Base-by-base conservation (phyloP, 2,113 vertebrate genomes). In the Xerus inauris region DNA sequence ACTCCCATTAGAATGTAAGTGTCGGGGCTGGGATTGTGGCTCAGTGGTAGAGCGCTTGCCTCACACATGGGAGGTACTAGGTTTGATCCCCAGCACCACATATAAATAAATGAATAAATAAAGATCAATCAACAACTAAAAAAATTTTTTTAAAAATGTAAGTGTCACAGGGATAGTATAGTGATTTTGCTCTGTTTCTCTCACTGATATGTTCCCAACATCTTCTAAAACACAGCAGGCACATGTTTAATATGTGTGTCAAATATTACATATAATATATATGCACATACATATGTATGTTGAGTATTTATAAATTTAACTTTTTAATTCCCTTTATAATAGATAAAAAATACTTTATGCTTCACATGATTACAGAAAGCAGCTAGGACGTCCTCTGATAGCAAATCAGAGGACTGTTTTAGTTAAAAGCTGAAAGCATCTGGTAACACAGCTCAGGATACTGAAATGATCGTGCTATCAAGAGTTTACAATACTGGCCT, bases 261-360 rank as follows among this genome's bases (percentile, higher is more conserved):
- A 57, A 57, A 57, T 57, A 57, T 57, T 57, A 57, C 24, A 24
- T 8, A 22, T 57, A 73, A 40, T 32, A 35, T 17, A 35, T 42
- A 57, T 20, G 24, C 20, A 57, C 20, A 57, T 22, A 24, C 20
- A 57, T 57, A 22, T 5, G 17, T 42, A 54, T 83, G 11, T 38
- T 65, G 32, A 77, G 10, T 69, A 90, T 40, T 80, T 87, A 87
- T 14, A 79, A 69, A 64, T 64, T 24, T 47, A 73, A 87, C 6
- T n/a, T 73, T 94, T 73, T 64, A 47, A 91, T 79, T 95, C 62
- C 13, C 49, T 83, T 72, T 92, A 19, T 83, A 90, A 67, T 32
- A 75, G 7, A 83, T 28, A 84, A 65, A 51, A 64, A 96, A 67
- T 59, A 87, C 8, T 28, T 91, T 71, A 76, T 72, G 7, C 5